Percentiles rank a stretch among this genome's conserved stretches.
phyloP scores from a whole-genome alignment of 2,113 vertebrate species.

The Hypanus sabinus region DNA sequence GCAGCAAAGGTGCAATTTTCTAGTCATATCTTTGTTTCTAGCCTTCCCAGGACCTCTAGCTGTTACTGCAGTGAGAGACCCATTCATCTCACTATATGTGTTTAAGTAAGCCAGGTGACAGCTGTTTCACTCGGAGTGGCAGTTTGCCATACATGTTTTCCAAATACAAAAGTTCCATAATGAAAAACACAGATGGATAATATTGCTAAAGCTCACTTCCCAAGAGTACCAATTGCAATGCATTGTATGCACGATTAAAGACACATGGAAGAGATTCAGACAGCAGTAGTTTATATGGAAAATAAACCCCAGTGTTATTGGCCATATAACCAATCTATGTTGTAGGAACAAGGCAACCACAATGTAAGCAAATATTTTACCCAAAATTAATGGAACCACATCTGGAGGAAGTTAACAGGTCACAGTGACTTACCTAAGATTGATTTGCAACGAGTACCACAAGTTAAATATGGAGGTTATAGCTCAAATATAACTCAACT shows the following conservation, averaged over 20 bases:
- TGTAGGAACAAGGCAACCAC: background rate
- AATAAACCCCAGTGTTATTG: constrained; percentile 11
- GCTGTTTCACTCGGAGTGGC: constrained; percentile 20
- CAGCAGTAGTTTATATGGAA: constrained; percentile 22
- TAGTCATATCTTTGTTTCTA: background rate
- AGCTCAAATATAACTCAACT: background rate
- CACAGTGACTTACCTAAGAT: background rate
- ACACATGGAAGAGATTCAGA: too few relatives aligned
- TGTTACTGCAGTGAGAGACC: background rate
- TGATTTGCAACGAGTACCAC: background rate
- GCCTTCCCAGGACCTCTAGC: too few relatives aligned
- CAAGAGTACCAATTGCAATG: background rate
- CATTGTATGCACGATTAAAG: background rate
- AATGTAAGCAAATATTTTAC: background rate
- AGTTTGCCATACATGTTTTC: constrained; percentile 35
- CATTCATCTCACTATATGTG: background rate
- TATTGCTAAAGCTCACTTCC: constrained; percentile 29
- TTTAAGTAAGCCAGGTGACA: constrained; percentile 32
- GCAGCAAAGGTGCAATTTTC: background rate
- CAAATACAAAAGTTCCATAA: constrained; percentile 19
- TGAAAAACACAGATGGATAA: constrained; percentile 35
- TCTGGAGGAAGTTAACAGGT: constrained; percentile 14
- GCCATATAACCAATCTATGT: background rate
- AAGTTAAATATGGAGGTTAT: background rate
- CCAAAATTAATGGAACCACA: background rate